These are phyloP conservation scores for Oxytorus armatus DNA, from an alignment of 2,888 invertebrate species.

Conservation along the genomic window DNA sequence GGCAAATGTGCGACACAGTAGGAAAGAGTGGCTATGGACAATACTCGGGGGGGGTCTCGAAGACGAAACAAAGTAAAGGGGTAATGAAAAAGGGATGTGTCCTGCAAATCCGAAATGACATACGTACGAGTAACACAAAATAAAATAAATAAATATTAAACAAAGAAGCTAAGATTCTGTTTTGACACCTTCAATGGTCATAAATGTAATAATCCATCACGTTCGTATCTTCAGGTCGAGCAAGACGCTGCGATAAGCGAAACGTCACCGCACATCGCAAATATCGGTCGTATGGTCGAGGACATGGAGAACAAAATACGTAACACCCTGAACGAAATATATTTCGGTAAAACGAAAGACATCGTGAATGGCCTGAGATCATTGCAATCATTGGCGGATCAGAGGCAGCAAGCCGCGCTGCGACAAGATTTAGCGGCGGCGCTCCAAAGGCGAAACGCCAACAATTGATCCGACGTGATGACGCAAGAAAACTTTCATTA, in stretches of 20 bases:
- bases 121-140: too few relatives aligned
- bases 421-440: conserved; percentile 94
- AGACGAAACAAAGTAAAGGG: too few relatives aligned
- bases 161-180: too few relatives aligned
- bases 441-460: conserved; percentile 92
- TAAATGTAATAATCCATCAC: too few relatives aligned
- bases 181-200: too few relatives aligned
- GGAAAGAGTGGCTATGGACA: too few relatives aligned
- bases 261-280: conserved; percentile 98
- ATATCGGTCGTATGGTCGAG: conserved; percentile 99
- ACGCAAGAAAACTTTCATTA: conserved; percentile 79
- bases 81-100: too few relatives aligned
- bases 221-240: conserved; percentile 90
- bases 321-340: conserved; percentile 98
- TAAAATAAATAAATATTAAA: too few relatives aligned
- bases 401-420: conserved; percentile 92
- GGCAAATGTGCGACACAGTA: too few relatives aligned
- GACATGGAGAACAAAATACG: conserved; percentile 99
- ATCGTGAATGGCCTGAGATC: conserved; percentile 97
- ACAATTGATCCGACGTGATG: conserved; percentile 84
- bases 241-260: conserved; percentile 96
- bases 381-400: conserved; percentile 93
- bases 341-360: conserved; percentile 99
- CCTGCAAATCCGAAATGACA: too few relatives aligned
- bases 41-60: too few relatives aligned